A percentile compares a stretch with the other conserved stretches of the same genome.
Conservation (phyloP, 2,797 vertebrate genomes). For the Sebastes aleutianus region DNA sequence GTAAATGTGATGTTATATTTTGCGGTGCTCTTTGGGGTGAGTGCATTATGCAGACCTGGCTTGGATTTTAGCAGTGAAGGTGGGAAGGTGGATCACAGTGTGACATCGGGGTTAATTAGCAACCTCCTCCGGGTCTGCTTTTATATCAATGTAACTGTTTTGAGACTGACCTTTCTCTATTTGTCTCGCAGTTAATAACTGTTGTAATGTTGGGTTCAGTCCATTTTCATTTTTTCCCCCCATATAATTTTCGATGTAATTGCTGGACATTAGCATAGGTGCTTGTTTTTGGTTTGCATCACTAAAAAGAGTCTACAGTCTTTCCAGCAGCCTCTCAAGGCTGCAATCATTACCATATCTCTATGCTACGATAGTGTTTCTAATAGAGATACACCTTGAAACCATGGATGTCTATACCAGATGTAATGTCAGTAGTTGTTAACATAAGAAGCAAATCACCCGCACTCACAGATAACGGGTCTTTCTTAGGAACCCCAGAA, state of each 20-base stretch:
- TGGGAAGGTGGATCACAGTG: neutral
- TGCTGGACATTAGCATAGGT: too few relatives aligned
- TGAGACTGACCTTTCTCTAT: neutral
- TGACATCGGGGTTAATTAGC: neutral
- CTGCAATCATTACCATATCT: neutral
- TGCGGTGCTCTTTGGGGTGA: neutral
- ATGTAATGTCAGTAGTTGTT: neutral
- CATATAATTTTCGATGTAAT: too few relatives aligned
- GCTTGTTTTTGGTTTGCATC: neutral
- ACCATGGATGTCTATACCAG: neutral
- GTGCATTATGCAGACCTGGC: neutral
- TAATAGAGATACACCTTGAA: neutral
- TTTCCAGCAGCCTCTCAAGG: neutral
- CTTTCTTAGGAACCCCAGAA: too few relatives aligned
- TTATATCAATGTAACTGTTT: neutral
- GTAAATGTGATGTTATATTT: constrained; percentile 35
- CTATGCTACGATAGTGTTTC: neutral
- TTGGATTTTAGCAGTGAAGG: neutral
- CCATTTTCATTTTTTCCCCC: too few relatives aligned
- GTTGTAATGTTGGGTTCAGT: neutral
- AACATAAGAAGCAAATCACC: too few relatives aligned
- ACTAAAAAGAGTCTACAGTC: neutral
- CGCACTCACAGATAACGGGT: too few relatives aligned
- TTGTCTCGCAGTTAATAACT: neutral
- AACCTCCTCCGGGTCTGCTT: neutral